Percentiles rank a stretch among this genome's conserved stretches.
phyloP scores from a whole-genome alignment of 2,113 vertebrate species.

The Gracilinanus agilis region DNA sequence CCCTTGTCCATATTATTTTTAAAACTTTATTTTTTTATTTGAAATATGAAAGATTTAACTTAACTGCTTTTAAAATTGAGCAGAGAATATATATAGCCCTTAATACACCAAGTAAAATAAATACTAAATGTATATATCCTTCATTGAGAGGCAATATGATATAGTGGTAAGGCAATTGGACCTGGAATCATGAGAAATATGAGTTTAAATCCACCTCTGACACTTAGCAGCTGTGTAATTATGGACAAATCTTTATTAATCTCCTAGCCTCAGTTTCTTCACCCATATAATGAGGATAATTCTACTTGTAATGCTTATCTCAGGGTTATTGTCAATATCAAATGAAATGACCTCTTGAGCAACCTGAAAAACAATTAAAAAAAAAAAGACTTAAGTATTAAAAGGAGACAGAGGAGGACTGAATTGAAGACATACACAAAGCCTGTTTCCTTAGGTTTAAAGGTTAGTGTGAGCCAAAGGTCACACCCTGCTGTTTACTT shows the following conservation, averaged over 20 bases:
- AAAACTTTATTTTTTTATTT: neutral
- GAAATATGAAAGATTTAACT: neutral
- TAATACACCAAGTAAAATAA: neutral
- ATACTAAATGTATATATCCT: neutral
- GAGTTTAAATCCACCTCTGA: neutral
- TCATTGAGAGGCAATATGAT: neutral
- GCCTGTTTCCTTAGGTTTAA: neutral
- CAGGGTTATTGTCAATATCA: neutral
- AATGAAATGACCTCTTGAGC: neutral
- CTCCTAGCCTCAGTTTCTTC: neutral
- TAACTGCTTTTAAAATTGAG: neutral
- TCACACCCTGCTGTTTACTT: neutral
- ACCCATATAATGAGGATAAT: neutral
- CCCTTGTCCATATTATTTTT: neutral
- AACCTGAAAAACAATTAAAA: neutral
- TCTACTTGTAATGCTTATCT: neutral
- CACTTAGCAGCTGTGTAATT: neutral
- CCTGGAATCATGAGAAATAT: neutral
- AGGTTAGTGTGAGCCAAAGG: conserved; percentile 7
- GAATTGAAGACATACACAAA: neutral
- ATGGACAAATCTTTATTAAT: neutral
- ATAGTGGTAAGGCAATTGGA: neutral
- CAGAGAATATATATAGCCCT: neutral
- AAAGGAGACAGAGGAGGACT: neutral
- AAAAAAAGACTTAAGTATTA: neutral